Evolutionary conservation across 2,113 vertebrate genomes (phyloP).

Genomic region (Hystrix cristata): DNA sequence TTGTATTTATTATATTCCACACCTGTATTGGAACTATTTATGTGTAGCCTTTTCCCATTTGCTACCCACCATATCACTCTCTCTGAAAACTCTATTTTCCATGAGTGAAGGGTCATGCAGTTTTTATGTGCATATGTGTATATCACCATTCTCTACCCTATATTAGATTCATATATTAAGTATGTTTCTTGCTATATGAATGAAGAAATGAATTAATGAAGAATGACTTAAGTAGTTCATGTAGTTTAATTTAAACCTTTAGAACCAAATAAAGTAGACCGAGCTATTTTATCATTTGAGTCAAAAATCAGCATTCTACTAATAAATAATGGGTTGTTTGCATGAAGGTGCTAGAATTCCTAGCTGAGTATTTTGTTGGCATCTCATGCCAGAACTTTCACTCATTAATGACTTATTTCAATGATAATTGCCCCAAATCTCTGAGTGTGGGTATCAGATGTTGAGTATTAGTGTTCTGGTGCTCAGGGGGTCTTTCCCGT

Average conservation of each 20-base stretch:
- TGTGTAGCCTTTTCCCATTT: background rate
- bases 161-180: background rate
- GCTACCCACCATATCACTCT: background rate
- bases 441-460: constrained; percentile 62
- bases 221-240: background rate
- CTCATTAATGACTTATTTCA: constrained; percentile 62
- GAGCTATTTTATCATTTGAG: background rate
- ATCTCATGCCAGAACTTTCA: constrained; percentile 13
- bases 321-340: background rate
- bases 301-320: constrained; percentile 22
- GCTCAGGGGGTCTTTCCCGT: constrained; percentile 60
- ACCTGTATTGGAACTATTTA: background rate
- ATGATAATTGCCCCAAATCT: constrained; percentile 45
- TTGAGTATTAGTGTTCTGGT: constrained; percentile 68
- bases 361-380: constrained; percentile 52
- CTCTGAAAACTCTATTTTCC: background rate
- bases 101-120: background rate
- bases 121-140: background rate
- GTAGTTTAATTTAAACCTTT: background rate
- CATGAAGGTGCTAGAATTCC: constrained; percentile 23
- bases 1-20: background rate
- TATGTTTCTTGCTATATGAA: background rate
- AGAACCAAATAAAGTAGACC: background rate
- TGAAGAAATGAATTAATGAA: constrained; percentile 6
- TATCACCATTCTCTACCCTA: background rate